Evolutionary conservation across 2,888 invertebrate species (phyloP), one percentile per base, ranked within the genome.

Genomic region (Ophioninae sp.): DNA sequence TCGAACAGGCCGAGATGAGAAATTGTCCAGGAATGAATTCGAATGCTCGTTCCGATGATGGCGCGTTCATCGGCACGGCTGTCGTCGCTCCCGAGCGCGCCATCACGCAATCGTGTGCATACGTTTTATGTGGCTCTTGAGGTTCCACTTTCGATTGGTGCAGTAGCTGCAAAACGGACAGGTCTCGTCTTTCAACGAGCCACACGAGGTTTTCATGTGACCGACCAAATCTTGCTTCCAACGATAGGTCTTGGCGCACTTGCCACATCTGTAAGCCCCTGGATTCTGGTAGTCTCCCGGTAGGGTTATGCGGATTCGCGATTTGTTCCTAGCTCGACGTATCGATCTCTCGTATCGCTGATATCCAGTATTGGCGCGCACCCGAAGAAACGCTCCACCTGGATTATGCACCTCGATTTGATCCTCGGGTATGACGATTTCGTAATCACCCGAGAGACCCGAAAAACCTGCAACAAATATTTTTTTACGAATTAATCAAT

Each of bases 131-230:
- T 91, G 91, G 1, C 88, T 84, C 64, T 90, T 90, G 8, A 91
- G 86, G 51, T 89, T 90, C 88, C 88, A 89, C 63, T 87, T 88
- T 51, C 89, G 84, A 78, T 90, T 90, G 17, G 88, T 89, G 0
- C 86, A 85, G 77, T 91, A 90, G 17, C 87, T 86, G 79, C 93
- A 93, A 41, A 91, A 89, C 0, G 90, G 89, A 78, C 93, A 93
- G 22, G 89, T 87, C 71, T 90, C 88, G 61, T 87, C 85, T 69
- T 90, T 91, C 7, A 84, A 88, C 64, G 88, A 87, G 0, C 91
- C 91, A 80, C 92, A 92, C 20, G 87, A 91, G 20, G 89, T 87
- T 71, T 90, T 92, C 51, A 91, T 85, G 78, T 91, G 92, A 51
- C 89, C 90, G 56, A 86, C 85, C 64, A 92, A 82, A n/a, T 90